Conservation (phyloP, 1,140 invertebrate genomes). For the Leptopilina boulardi region DNA sequence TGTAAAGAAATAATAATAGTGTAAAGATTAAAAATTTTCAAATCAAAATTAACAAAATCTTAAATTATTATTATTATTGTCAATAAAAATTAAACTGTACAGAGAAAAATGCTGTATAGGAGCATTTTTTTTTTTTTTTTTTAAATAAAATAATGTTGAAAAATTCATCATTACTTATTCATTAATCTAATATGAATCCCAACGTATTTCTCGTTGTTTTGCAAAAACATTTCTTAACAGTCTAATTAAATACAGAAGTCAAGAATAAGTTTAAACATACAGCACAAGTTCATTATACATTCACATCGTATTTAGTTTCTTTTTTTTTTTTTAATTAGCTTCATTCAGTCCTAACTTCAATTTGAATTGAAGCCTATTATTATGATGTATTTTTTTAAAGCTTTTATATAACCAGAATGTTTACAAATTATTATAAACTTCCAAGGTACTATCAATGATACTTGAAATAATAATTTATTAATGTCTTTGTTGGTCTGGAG, state of each 20-base stretch:
- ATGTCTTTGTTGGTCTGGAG: constrained; percentile 85
- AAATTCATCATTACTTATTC: neutral
- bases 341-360: neutral
- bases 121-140: too few species aligned
- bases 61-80: too few species aligned
- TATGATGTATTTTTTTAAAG: neutral
- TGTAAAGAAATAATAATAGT: too few species aligned
- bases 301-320: neutral
- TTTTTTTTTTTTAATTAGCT: neutral
- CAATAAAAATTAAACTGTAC: too few species aligned
- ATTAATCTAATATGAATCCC: neutral
- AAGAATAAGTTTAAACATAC: constrained; percentile 18
- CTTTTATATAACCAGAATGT: neutral
- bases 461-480: constrained; percentile 56
- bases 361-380: constrained; percentile 16
- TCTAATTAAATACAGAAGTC: neutral
- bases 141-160: neutral
- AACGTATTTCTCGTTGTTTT: constrained; percentile 9
- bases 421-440: constrained; percentile 7
- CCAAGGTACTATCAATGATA: neutral
- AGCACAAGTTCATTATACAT: neutral
- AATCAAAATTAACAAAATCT: too few species aligned
- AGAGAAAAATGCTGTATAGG: neutral
- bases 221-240: neutral
- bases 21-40: too few species aligned